A percentile compares a stretch with the other conserved stretches of the same genome.
Evolutionary conservation across 1,140 invertebrate species (phyloP).

Genomic region (Drosophila sucinea): DNA sequence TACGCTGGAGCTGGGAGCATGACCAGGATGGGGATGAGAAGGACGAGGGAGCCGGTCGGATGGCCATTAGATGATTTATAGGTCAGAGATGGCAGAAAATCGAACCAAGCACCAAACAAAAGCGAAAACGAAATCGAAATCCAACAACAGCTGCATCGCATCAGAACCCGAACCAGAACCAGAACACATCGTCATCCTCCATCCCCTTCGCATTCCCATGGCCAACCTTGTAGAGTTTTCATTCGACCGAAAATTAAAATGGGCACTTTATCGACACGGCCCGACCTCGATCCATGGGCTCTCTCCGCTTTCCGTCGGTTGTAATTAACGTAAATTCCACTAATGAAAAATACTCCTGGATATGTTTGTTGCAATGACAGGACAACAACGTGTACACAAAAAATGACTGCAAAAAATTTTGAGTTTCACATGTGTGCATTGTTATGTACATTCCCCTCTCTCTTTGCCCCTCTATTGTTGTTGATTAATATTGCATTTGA

Average conservation of each 20-base stretch:
- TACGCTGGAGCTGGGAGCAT: background rate
- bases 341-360: slow-evolving; percentile 61
- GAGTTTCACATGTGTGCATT: slow-evolving; percentile 26
- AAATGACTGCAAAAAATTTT: slow-evolving; percentile 25
- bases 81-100: slow-evolving; percentile 51
- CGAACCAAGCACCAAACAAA: slow-evolving; percentile 43
- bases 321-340: slow-evolving; percentile 65
- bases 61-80: slow-evolving; percentile 78
- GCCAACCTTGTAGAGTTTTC: background rate
- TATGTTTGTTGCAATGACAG: slow-evolving; percentile 39
- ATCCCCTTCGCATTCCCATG: background rate
- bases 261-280: slow-evolving; percentile 51
- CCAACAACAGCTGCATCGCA: slow-evolving; percentile 63
- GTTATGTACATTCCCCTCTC: slow-evolving; percentile 16
- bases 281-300: slow-evolving; percentile 3
- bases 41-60: slow-evolving; percentile 8
- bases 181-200: background rate
- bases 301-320: slow-evolving; percentile 11
- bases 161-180: slow-evolving; percentile 38
- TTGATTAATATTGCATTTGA: slow-evolving; percentile 54
- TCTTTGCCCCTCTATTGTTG: slow-evolving; percentile 18
- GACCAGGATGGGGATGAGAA: background rate
- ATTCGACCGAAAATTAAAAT: slow-evolving; percentile 46
- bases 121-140: slow-evolving; percentile 59
- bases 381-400: background rate